Percentiles rank a stretch among this genome's conserved stretches.
Evolutionary conservation across 2,113 vertebrate species (phyloP).

Genomic region (Burhinus oedicnemus): DNA sequence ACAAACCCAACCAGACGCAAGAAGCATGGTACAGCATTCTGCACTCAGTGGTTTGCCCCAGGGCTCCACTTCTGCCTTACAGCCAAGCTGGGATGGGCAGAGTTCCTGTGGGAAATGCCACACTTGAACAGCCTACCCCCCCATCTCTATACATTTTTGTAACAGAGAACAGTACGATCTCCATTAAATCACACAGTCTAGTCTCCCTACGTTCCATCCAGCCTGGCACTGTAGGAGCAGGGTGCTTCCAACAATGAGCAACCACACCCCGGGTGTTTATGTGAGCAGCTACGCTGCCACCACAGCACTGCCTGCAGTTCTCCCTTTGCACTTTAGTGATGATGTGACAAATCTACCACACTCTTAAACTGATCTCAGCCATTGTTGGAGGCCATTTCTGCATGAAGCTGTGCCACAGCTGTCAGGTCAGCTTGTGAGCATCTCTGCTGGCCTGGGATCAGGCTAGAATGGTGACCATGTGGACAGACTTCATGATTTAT

Average conservation of each 20-base stretch:
- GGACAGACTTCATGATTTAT: not conserved
- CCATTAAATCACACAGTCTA: accelerated
- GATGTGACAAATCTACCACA: not conserved
- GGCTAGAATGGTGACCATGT: not conserved
- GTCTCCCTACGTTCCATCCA: not conserved
- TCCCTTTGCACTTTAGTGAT: not conserved
- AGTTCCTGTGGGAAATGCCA: not conserved
- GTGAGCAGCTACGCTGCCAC: accelerated
- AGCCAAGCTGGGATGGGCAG: accelerated
- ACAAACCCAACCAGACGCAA: not conserved
- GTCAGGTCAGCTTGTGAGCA: not conserved
- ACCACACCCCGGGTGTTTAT: accelerated
- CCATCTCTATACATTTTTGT: not conserved
- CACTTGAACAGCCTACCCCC: accelerated
- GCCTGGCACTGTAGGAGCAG: accelerated
- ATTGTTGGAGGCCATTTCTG: not conserved
- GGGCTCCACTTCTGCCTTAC: not conserved
- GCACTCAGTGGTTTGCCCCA: not conserved
- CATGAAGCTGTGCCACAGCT: not conserved
- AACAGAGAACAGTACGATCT: accelerated
- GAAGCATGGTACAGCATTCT: accelerated
- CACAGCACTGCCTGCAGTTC: not conserved
- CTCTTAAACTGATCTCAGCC: not conserved
- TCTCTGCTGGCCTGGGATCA: accelerated
- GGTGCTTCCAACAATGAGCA: accelerated